Evolutionary conservation across 2,888 invertebrate species (phyloP).

Genomic region (Hyles lineata): DNA sequence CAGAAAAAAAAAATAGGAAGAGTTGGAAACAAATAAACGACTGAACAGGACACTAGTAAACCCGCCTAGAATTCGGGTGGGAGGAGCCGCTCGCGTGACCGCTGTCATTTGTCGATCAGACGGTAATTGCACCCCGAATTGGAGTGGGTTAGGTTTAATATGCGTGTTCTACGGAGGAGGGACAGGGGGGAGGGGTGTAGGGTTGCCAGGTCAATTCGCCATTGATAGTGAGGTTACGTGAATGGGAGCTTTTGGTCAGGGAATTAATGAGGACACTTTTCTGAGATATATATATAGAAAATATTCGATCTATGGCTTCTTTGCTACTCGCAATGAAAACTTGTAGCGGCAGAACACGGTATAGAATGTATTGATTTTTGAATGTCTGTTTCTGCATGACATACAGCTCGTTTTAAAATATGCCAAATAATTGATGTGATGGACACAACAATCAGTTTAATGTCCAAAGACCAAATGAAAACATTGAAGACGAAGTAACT

Average conservation of each 20-base stretch:
- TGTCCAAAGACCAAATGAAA: too few relatives aligned
- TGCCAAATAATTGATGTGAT: too few relatives aligned
- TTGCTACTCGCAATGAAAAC: too few relatives aligned
- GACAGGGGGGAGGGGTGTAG: too few relatives aligned
- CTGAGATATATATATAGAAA: neutral
- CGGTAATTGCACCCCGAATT: conserved; percentile 40
- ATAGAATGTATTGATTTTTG: too few relatives aligned
- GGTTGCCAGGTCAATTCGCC: neutral
- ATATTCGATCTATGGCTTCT: too few relatives aligned
- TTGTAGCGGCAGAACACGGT: too few relatives aligned
- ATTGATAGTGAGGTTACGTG: neutral
- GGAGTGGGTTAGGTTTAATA: neutral
- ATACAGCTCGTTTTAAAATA: too few relatives aligned
- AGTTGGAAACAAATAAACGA: neutral
- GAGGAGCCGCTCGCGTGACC: conserved; percentile 45
- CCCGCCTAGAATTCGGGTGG: conserved; percentile 17
- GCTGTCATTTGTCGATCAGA: conserved; percentile 54
- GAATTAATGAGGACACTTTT: neutral
- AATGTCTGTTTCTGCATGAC: too few relatives aligned
- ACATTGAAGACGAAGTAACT: too few relatives aligned
- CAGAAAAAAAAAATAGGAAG: too few relatives aligned
- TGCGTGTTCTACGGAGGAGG: neutral
- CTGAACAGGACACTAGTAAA: neutral
- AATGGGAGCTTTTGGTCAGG: neutral
- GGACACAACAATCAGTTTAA: too few relatives aligned